A percentile compares a stretch with the other conserved stretches of the same genome.
phyloP scores from a whole-genome alignment of 2,797 vertebrate genomes.

The Ceryle rudis region DNA sequence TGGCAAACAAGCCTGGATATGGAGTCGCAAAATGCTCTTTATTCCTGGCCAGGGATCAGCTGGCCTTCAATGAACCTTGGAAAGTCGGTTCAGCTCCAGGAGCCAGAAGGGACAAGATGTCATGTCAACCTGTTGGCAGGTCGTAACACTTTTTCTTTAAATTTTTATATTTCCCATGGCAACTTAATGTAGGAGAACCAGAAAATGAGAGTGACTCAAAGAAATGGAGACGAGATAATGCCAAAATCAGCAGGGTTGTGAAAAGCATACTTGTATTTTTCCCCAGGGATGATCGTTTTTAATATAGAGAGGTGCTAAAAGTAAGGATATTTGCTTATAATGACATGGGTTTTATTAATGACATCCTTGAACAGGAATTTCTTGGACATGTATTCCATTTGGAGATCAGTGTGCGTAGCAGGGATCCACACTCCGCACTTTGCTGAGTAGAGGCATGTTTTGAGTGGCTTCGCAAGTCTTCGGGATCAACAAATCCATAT shows the following conservation, averaged over 20 bases:
- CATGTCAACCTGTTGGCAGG: conserved; percentile 34
- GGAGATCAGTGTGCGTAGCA: not conserved
- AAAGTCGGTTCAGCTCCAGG: not conserved
- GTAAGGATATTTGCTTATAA: conserved; percentile 2
- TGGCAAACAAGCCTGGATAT: not conserved
- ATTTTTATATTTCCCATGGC: conserved; percentile 22
- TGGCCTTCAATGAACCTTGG: not conserved
- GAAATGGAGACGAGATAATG: not conserved
- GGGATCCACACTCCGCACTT: not conserved
- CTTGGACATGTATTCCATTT: not conserved
- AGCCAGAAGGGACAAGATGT: conserved; percentile 3
- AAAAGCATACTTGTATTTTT: conserved; percentile 58
- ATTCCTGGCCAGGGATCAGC: not conserved
- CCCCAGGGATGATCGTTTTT: conserved; percentile 23
- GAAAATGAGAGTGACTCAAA: conserved; percentile 43
- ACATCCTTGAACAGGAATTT: conserved; percentile 30
- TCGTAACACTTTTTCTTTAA: not conserved
- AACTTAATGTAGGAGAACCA: not conserved
- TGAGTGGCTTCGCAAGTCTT: not conserved
- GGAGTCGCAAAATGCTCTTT: not conserved
- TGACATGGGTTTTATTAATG: conserved; percentile 33
- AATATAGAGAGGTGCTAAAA: conserved; percentile 59
- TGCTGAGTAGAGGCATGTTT: not conserved
- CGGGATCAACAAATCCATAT: conserved; percentile 33
- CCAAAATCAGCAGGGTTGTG: conserved; percentile 44